Conservation (phyloP, 2,113 vertebrate species). For the Cinclus cinclus region DNA sequence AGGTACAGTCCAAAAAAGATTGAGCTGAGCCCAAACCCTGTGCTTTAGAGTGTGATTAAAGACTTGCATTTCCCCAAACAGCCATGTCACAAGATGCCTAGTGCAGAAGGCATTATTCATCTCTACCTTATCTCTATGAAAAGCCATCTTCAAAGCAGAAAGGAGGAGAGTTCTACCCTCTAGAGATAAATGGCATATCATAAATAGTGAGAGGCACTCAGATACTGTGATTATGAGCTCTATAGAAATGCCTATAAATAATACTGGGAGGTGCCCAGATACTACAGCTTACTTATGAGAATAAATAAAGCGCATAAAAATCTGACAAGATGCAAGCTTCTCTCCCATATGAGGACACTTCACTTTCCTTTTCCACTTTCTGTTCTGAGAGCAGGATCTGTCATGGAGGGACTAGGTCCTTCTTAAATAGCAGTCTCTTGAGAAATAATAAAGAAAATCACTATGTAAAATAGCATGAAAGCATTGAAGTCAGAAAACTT, state of each 20-base stretch:
- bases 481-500: neutral
- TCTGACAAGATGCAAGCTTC: constrained; percentile 28
- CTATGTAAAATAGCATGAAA: neutral
- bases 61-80: constrained; percentile 7
- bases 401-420: neutral
- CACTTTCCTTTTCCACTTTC: neutral
- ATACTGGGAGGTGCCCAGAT: constrained; percentile 31
- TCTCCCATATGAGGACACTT: neutral
- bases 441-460: neutral
- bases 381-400: neutral
- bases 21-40: neutral
- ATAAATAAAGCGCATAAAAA: constrained; percentile 54
- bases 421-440: neutral
- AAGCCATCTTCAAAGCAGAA: constrained; percentile 40
- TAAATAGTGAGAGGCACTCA: constrained; percentile 49
- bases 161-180: constrained; percentile 45
- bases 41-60: constrained; percentile 2
- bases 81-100: constrained; percentile 41
- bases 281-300: constrained; percentile 38
- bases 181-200: constrained; percentile 39
- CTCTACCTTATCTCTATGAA: constrained; percentile 32
- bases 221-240: constrained; percentile 59
- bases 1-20: neutral
- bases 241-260: constrained; percentile 63
- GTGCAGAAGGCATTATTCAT: constrained; percentile 45